Conservation (phyloP, 2,113 vertebrate species). For the Saimiri boliviensis region DNA sequence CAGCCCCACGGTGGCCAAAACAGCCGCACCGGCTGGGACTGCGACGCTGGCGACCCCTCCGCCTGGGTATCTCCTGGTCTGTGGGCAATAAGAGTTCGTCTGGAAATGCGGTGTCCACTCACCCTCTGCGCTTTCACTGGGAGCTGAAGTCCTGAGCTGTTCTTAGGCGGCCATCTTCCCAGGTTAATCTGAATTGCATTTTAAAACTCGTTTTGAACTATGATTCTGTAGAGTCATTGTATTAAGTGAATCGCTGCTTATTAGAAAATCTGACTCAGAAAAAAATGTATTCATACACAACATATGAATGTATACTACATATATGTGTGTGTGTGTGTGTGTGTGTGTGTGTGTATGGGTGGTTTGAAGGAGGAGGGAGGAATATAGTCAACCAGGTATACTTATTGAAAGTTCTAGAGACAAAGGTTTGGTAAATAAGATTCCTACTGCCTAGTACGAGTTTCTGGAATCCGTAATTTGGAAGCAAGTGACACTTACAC, state of each 20-base stretch:
- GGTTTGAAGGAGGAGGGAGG: background rate
- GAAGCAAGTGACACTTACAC: background rate
- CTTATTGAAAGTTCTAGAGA: background rate
- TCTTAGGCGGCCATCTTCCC: too few relatives aligned
- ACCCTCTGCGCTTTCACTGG: too few relatives aligned
- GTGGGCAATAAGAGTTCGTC: too few relatives aligned
- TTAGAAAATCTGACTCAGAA: background rate
- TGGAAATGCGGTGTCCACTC: too few relatives aligned
- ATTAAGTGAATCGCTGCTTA: background rate
- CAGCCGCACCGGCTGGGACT: too few relatives aligned
- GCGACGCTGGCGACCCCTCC: too few relatives aligned
- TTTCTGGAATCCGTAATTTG: constrained; percentile 1
- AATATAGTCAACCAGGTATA: background rate
- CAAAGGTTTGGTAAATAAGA: background rate
- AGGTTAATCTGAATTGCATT: too few relatives aligned
- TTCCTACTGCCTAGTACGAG: background rate
- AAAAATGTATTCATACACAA: background rate
- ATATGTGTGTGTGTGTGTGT: too few relatives aligned
- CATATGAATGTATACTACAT: background rate
- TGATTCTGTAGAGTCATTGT: background rate
- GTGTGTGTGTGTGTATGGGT: background rate
- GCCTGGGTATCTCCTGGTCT: too few relatives aligned
- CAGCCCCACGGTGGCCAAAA: too few relatives aligned
- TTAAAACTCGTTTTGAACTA: background rate
- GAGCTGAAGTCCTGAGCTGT: too few relatives aligned